phyloP scores from a whole-genome alignment of 2,888 invertebrate genomes.

The Lathronympha strigana region DNA sequence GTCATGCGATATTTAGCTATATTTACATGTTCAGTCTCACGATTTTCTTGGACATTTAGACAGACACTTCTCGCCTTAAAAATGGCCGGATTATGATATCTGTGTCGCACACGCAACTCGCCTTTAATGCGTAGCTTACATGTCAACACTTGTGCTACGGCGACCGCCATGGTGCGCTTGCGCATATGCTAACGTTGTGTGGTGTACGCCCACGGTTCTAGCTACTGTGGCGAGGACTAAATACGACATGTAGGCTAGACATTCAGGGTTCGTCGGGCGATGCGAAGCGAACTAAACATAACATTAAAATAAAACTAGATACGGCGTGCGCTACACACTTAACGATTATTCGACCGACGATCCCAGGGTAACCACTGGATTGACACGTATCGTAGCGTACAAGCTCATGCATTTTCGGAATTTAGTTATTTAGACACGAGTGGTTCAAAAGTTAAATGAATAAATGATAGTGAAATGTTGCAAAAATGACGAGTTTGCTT shows the following conservation, averaged over 20 bases:
- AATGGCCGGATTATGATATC: constrained; percentile 14
- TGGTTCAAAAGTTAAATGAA: background rate
- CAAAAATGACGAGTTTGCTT: background rate
- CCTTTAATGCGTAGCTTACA: constrained; percentile 34
- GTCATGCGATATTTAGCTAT: too few species aligned
- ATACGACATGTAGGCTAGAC: constrained; percentile 40
- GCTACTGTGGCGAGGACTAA: constrained; percentile 3
- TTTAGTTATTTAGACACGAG: background rate
- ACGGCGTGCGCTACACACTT: constrained; percentile 48
- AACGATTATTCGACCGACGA: constrained; percentile 23
- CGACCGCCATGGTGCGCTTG: background rate
- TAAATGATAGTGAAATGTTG: background rate
- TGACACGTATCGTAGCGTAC: background rate
- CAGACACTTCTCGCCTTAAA: background rate
- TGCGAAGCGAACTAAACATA: constrained; percentile 71
- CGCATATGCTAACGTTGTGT: background rate
- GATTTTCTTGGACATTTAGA: too few species aligned
- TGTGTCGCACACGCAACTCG: background rate
- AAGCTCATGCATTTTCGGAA: background rate
- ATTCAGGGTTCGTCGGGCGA: constrained; percentile 60
- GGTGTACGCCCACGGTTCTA: constrained; percentile 10
- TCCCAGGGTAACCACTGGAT: background rate
- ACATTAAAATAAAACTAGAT: constrained; percentile 43
- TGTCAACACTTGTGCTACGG: constrained; percentile 7
- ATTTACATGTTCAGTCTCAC: too few species aligned